A percentile compares a stretch with the other conserved stretches of the same genome.
Evolutionary conservation across 2,888 invertebrate species (phyloP).

Genomic region (Seira sanloemensis): DNA sequence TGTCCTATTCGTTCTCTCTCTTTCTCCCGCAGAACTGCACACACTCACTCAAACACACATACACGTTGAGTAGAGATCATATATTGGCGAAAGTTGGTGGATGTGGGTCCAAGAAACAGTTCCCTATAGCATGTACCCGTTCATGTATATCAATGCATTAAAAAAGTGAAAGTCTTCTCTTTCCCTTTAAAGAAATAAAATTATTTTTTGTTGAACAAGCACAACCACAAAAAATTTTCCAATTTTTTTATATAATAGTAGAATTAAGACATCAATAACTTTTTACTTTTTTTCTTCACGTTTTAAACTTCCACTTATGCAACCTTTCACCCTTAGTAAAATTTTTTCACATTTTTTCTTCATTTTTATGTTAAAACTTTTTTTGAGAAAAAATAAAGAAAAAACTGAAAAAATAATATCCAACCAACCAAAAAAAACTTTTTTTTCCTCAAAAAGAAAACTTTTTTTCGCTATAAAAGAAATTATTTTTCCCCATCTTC

Average conservation of each 20-base stretch:
- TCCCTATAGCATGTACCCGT: no score
- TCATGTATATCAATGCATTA: no score
- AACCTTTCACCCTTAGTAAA: constrained; percentile 3
- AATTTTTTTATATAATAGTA: constrained; percentile 4
- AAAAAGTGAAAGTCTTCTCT: neutral
- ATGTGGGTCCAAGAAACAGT: no score
- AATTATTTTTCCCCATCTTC: neutral
- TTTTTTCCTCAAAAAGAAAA: neutral
- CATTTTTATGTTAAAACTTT: constrained; percentile 3
- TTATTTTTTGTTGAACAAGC: neutral
- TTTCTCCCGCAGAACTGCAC: no score
- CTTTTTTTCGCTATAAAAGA: neutral
- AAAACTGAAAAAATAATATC: neutral
- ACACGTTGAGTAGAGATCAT: no score
- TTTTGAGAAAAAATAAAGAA: constrained; percentile 4
- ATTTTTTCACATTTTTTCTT: constrained; percentile 2
- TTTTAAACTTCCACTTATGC: constrained; percentile 1
- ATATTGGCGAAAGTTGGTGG: no score
- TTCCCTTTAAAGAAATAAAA: neutral
- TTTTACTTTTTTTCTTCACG: neutral
- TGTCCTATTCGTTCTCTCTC: no score
- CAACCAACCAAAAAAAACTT: neutral
- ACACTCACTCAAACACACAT: no score
- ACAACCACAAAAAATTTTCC: neutral
- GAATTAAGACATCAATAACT: constrained; percentile 4